Evolutionary conservation across 2,888 invertebrate genomes (phyloP).

Genomic region (Rhagium mordax): DNA sequence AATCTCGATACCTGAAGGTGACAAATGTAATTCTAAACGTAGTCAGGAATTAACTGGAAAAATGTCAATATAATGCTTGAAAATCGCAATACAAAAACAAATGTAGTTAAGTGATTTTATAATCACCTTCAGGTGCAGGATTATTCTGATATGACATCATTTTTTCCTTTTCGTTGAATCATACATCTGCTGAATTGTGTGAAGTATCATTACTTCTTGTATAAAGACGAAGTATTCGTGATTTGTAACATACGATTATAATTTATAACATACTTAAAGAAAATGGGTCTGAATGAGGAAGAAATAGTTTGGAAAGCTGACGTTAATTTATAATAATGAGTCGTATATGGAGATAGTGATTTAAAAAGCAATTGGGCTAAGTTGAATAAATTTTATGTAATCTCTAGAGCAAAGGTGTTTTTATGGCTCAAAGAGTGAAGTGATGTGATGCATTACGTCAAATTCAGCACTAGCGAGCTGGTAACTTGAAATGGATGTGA

Average conservation of each 20-base stretch:
- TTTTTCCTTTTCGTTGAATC: no score
- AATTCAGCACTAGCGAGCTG: conserved; percentile 54
- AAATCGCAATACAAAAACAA: no score
- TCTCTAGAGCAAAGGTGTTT: conserved; percentile 50
- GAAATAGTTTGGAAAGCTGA: background rate
- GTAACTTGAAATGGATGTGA: conserved; percentile 57
- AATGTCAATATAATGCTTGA: no score
- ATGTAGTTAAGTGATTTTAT: no score
- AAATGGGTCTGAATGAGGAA: background rate
- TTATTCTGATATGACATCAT: no score
- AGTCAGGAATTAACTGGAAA: no score
- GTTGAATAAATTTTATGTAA: conserved; percentile 53
- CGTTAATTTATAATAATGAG: conserved; percentile 1
- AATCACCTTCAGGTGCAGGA: no score
- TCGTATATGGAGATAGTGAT: conserved; percentile 13
- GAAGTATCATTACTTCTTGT: background rate
- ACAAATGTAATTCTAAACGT: no score
- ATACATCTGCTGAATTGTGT: background rate
- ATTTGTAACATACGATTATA: background rate
- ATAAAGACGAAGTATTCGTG: background rate
- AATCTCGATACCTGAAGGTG: no score
- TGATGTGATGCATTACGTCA: conserved; percentile 55
- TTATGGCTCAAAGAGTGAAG: conserved; percentile 49
- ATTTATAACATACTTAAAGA: background rate
- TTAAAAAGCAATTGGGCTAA: conserved; percentile 41